Evolutionary conservation across 2,888 invertebrate genomes (phyloP), one percentile per base, ranked within the genome.

Genomic region (Apamea sordens): DNA sequence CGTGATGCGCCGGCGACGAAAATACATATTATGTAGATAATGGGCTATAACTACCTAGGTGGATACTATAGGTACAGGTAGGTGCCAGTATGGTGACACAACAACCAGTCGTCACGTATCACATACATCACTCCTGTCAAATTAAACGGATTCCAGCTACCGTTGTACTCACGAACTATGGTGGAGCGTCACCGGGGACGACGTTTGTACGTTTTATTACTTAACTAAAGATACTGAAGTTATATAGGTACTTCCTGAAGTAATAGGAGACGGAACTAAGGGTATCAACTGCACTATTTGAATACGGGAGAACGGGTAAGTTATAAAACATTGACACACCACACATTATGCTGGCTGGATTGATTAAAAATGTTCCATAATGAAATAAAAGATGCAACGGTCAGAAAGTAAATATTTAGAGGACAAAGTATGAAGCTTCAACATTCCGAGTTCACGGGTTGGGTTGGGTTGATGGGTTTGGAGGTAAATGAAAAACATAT

Each of bases 101-200:
- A 41, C 41, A 50, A 18, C 24, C 63, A 24, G 61, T 24, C 53
- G 67, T 28, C 85, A 84, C 80, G 85, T 84, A 59, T 28, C 65
- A 28, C 80, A 67, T 67, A 71, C 70, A 71, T 76, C 76, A 73
- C 47, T 70, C 41, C 61, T 61, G 85, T 79, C 83, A 79, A 75
- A 72, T 61, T 74, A 72, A 74, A 59, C 72, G 36, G 44, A 59
- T 56, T 65, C 77, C 36, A 36, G 68, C 74, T 64, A 59, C 64
- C 32, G 77, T 13, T 15, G 50, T n/a, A 15, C 15, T 32, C 41
- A 24, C 6, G 61, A 24, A 41, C 47, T 59, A 70, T 24, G 65
- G 59, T 59, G 47, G 36, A 36, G 11, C 65, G 36, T 67, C 79
- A 28, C 28, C 15, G 53, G n/a, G 18, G 15, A 41, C 24, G 5